Evolutionary conservation across 2,797 vertebrate genomes (phyloP), one percentile per base, ranked within the genome.

Genomic region (Eulemur coronatus): DNA sequence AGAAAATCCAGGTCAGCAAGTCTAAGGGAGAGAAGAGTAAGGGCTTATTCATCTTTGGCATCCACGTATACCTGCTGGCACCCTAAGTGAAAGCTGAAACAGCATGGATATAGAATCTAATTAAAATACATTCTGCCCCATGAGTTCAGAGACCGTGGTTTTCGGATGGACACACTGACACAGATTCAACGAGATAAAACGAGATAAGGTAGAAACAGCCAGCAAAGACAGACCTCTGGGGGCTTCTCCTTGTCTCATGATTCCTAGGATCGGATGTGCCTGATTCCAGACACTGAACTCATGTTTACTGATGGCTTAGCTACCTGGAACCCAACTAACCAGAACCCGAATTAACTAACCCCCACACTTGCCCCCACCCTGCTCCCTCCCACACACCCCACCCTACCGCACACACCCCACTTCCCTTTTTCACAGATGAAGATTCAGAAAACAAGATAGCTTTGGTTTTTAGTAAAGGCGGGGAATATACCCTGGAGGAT

Each of bases 341-440:
- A 97, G 89, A 95, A 93, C 65, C 57, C 72, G 30, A 96, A 89
- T 93, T 89, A 95, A 75, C 79, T 50, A 80, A 50, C 57, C 65
- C 89, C 88, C 28, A 11, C 76, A 41, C 33, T 95, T 84, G 75
- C 72, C 59, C 82, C 48, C 17, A 30, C 33, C 28, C 15, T 28
- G 30, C 35, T 38, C 70, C 82, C 93, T 88, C 93, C 91, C 59
- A 63, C 84, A 63, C 48, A 94, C 96, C 57, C 86, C 73, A 59
- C 87, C 89, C 94, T 95, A 85, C 95, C 52, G 0, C 82, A 85
- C 59, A 87, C 17, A 84, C 38, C 63, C 82, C 82, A 97, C 89
- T 97, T 97, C 96, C 95, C 96, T 69, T 93, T 97, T 97, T 97
- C 90, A 90, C 55, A 94, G 88, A 97, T 90, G 94, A 96, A 96